phyloP scores from a whole-genome alignment of 2,113 vertebrate species.

The Acanthisitta chloris region DNA sequence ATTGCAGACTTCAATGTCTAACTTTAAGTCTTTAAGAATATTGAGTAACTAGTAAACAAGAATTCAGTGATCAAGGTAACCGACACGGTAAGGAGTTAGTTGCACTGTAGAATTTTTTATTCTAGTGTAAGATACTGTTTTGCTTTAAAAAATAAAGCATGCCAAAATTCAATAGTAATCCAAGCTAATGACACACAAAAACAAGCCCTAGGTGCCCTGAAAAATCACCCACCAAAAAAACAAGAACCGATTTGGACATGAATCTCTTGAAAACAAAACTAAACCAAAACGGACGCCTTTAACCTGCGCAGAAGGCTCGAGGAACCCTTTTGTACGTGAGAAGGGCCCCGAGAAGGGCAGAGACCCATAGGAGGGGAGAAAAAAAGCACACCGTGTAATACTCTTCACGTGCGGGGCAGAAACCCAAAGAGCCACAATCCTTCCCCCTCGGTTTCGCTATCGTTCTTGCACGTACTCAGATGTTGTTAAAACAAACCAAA shows the following conservation, averaged over 20 bases:
- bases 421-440: rapidly evolving
- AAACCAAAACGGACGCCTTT: neutral
- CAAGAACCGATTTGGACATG: neutral
- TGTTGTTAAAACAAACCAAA: neutral
- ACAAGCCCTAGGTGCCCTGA: neutral
- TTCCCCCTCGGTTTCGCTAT: neutral
- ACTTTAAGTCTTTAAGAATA: neutral
- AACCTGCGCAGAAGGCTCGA: neutral
- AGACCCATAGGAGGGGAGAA: rapidly evolving
- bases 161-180: neutral
- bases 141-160: neutral
- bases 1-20: neutral
- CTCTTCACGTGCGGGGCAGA: rapidly evolving
- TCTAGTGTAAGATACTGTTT: neutral
- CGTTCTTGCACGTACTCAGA: neutral
- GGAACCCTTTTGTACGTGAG: rapidly evolving
- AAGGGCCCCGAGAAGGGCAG: neutral
- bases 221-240: neutral
- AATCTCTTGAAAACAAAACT: neutral
- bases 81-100: rapidly evolving
- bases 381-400: no score
- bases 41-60: neutral
- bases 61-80: neutral
- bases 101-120: rapidly evolving
- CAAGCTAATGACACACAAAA: neutral